Evolutionary conservation across 64 coral and sea anemone genomes (phyloP), one percentile per base, ranked within the genome.

Genomic region (Dendrophyllia cribrosa): DNA sequence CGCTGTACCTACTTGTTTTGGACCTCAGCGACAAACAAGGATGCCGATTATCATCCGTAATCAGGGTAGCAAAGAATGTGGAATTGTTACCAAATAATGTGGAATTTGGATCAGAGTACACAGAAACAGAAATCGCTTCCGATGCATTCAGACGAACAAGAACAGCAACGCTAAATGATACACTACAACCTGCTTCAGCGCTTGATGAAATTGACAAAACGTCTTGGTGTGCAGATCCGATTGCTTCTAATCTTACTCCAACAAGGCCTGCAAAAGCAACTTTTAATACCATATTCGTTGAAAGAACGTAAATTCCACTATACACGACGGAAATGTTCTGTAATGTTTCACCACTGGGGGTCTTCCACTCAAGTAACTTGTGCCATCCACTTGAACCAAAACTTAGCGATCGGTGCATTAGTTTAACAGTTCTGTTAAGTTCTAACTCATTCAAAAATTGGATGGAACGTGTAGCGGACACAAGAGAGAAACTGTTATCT

Each of bases 261-360:
- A 82, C 16, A 65, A 82, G 58, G 6, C 58, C 23, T 48, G 5
- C 15, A 10, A 10, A 9, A n/a, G 43, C 26, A 17, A 11, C 44
- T 21, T 64, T 43, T 44, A 82, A 8, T n/a, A 62, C 15, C 17
- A 82, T 9, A 20, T 66, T 82, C n/a, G 25, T n/a, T 2, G 58
- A 65, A 48, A 82, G 79, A 62, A 82, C 15, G 26, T 82, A 82
- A 20, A 82, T 24, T 46, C 79, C 79, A 44, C 79, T 62, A 7
- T 64, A 10, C 12, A 10, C 16, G 15, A 66, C 59, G 7, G 45
- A 20, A 49, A 48, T 19, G 19, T 46, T 64, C 13, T 46, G 14
- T 1, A 65, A 1, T 15, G 43, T 9, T 21, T 64, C 6, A 23
- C 59, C 59, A 34, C 59, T 47, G 3, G 5, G 7, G 19, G 34